phyloP scores from a whole-genome alignment of 92 coral and sea anemone species.

The Porites rus region DNA sequence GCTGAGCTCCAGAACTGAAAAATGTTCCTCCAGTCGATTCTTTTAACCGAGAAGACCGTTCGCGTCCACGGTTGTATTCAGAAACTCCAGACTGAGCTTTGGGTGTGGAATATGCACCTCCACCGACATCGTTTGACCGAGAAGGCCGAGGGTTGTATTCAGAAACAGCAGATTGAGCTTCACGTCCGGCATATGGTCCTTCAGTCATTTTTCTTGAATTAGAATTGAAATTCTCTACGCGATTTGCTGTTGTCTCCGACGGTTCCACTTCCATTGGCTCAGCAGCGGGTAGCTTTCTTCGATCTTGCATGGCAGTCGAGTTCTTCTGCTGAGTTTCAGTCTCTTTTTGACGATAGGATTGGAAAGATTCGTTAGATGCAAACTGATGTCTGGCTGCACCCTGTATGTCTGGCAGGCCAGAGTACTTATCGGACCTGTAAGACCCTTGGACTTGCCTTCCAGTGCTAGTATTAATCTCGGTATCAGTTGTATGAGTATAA shows the following conservation, averaged over 20 bases:
- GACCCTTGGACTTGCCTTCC: neutral
- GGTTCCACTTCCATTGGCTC: neutral
- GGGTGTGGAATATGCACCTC: no score
- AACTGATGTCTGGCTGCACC: neutral
- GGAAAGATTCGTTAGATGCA: neutral
- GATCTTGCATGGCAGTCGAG: no score
- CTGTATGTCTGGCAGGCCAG: neutral
- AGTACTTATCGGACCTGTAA: neutral
- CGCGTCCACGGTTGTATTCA: no score
- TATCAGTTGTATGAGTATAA: neutral
- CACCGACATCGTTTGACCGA: no score
- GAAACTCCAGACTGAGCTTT: no score
- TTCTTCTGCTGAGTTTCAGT: neutral
- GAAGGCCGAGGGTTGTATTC: no score
- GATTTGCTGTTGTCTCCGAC: neutral
- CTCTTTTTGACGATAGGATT: neutral
- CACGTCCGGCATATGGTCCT: no score
- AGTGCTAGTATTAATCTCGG: neutral
- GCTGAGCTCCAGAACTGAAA: no score
- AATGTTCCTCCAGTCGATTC: no score
- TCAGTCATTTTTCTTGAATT: neutral
- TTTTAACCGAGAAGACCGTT: neutral
- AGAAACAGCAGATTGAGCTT: no score
- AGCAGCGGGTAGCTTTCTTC: neutral
- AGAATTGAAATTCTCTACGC: neutral